Base-by-base conservation (phyloP, 1,140 invertebrate species). In the Neodiprion pinetum region DNA sequence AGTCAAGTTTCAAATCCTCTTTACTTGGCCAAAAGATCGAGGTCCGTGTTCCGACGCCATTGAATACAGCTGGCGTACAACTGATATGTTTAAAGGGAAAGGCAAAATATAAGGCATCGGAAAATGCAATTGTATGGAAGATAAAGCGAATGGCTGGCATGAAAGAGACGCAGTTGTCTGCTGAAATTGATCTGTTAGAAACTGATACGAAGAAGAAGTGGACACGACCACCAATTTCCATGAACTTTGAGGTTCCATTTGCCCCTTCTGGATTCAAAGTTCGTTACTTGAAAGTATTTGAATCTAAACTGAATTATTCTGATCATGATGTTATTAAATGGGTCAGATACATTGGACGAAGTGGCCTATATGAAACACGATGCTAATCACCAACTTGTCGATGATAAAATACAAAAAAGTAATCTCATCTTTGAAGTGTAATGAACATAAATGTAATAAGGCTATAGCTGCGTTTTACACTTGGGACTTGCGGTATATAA, bases 241-340 rank as follows among this genome's bases (percentile, higher is more conserved):
- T 99, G 99, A 99, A 99, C 89, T 99, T 99, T 88, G 98, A 99
- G 90, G 98, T 99, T 83, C 93, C 93, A n/a, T 95, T 95, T 78
- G 98, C 99, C 11, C 99, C 99, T 10, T 99, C 98, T 75, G 99
- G 99, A 12, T 99, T 99, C 85, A 95, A 99, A 91, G 99, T 99
- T 68, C 94, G 99, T 9, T 99, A 99, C 87, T 89, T 99, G 81
- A 99, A 99, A 90, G 99, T 99, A 67, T 99, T 99, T 82, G 99
- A 99, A 88, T 96, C 98, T 0, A 99, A 99, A 88, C 90, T 99
- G 72, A 99, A 99, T 90, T 99, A 99, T 88, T 99, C 98, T 48
- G 99, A 99, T 87, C 98, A 99, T 81, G 99, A 99, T 89, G 99
- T 99, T 77, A 99, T 99, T 83, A 99, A 99, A 94, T 99, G 99